Conservation (phyloP, 2,113 vertebrate species). For the Cettia cetti region DNA sequence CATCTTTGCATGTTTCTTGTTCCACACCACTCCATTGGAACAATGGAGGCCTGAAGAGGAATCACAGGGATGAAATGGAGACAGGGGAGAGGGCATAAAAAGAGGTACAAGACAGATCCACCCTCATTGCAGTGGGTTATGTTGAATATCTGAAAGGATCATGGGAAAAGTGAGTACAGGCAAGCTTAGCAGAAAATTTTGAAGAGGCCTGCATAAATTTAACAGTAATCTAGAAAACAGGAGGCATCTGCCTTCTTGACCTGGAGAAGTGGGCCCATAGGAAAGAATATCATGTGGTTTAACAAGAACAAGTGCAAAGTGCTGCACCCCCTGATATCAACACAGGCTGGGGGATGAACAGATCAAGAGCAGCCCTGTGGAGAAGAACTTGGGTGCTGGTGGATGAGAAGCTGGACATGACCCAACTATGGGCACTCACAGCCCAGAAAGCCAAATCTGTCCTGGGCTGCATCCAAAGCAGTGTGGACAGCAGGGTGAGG, state of each 20-base stretch:
- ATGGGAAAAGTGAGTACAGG: not conserved
- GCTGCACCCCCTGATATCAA: not conserved
- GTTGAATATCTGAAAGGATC: not conserved
- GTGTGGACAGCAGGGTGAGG: rapidly evolving
- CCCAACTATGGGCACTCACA: rapidly evolving
- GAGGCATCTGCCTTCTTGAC: not conserved
- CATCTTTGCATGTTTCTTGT: not conserved
- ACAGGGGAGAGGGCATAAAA: not conserved
- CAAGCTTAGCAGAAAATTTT: not conserved
- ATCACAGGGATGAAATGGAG: not conserved
- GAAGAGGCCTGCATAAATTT: not conserved
- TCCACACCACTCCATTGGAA: rapidly evolving
- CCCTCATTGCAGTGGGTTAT: not conserved
- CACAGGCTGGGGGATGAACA: not conserved
- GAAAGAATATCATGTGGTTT: not conserved
- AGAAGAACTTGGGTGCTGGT: not conserved
- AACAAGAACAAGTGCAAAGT: not conserved
- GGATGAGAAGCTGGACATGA: not conserved
- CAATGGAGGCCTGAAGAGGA: not conserved
- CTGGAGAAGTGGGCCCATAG: not conserved
- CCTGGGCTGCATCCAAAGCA: not conserved
- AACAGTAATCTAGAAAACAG: not conserved
- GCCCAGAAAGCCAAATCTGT: rapidly evolving
- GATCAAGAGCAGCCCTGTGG: rapidly evolving
- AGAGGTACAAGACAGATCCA: not conserved